Percentiles rank a stretch among this genome's conserved stretches.
Conservation (phyloP, 2,113 vertebrate species). For the Dasyprocta punctata region DNA sequence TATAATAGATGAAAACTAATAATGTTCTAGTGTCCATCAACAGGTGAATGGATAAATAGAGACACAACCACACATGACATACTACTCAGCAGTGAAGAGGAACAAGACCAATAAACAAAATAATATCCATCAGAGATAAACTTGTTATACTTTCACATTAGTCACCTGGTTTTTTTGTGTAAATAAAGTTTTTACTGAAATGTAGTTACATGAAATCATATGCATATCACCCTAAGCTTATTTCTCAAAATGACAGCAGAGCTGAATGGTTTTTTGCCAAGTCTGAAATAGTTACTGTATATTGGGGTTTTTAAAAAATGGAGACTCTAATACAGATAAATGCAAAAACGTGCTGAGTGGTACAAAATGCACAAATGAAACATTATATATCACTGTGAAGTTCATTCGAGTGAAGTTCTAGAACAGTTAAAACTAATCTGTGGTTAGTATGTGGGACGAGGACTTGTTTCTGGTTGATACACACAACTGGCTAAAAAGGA, state of each 20-base stretch:
- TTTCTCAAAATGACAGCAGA: background rate
- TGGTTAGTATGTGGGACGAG: background rate
- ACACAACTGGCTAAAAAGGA: background rate
- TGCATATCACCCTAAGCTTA: background rate
- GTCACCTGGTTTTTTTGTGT: background rate
- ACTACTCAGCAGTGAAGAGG: background rate
- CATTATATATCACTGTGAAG: background rate
- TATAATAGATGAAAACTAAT: background rate
- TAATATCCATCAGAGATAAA: background rate
- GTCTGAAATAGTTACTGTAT: background rate
- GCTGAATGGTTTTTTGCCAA: background rate
- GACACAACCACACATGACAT: background rate
- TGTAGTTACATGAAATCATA: background rate
- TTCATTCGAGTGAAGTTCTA: background rate
- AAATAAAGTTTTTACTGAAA: slow-evolving; percentile 65
- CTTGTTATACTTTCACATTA: background rate
- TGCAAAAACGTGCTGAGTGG: background rate
- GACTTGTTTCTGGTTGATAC: background rate
- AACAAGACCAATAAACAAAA: background rate
- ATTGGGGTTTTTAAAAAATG: background rate
- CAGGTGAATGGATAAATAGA: background rate
- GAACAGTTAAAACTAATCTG: background rate
- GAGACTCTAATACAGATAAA: background rate
- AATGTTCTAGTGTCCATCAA: background rate
- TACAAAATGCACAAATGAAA: background rate